These are phyloP conservation scores for Hoplodrina blanda DNA, from an alignment of 2,888 invertebrate genomes.

Conservation along the genomic window DNA sequence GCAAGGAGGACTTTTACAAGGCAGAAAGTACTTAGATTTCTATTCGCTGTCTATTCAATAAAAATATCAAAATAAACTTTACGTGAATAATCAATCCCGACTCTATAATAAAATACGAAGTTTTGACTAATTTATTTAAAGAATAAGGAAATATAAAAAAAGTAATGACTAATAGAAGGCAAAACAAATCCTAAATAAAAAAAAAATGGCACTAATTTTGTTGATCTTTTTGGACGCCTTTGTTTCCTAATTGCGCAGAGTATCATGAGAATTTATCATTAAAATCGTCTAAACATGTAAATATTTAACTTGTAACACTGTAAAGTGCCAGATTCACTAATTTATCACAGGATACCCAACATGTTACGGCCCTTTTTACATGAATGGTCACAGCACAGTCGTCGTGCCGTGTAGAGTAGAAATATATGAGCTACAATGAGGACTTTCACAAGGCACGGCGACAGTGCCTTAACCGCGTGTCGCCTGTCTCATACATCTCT, in stretches of 20 bases:
- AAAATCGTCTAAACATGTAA: conserved; percentile 20
- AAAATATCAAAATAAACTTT: conserved; percentile 30
- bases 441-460: no score
- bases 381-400: no score
- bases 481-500: no score
- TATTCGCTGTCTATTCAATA: conserved; percentile 27
- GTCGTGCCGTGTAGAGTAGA: no score
- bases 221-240: conserved; percentile 64
- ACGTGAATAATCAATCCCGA: conserved; percentile 15
- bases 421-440: no score
- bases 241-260: conserved; percentile 34
- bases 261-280: conserved; percentile 13
- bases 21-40: conserved; percentile 9
- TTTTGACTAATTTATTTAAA: conserved; percentile 35
- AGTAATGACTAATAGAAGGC: conserved; percentile 42
- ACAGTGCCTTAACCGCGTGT: no score
- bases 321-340: conserved; percentile 35
- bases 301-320: conserved; percentile 27
- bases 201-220: conserved; percentile 77
- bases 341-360: conserved; percentile 55
- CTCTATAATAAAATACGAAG: conserved; percentile 37
- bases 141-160: conserved; percentile 33
- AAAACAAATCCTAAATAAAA: conserved; percentile 63
- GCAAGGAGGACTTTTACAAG: conserved; percentile 5
- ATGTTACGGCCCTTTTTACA: neutral